Base-by-base conservation (phyloP, 1,140 invertebrate genomes). In the Camponotus vicinus region DNA sequence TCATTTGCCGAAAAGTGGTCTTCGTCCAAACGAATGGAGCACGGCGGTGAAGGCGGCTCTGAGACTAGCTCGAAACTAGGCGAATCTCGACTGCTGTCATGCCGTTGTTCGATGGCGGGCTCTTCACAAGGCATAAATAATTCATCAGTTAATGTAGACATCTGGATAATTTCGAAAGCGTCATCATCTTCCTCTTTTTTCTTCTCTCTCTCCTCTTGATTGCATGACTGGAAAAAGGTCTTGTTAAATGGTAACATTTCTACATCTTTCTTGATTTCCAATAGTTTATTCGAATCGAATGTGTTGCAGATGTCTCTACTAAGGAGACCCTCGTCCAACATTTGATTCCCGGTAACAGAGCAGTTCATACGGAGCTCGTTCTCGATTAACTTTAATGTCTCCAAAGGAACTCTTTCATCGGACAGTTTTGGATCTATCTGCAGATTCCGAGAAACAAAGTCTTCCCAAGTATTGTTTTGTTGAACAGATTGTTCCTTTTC, bases 31-130 rank as follows among this genome's bases (percentile, higher is more conserved):
- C 57, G 75, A 15, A 86, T 87, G 1, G 75, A 89, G 27, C 15
- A 34, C 3, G 75, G 42, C 11, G 88, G 77, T 8, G 89, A 89
- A 0, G 87, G 9, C 1, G 78, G 34, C 11, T 88, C 89, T 0
- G 89, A 86, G 3, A 91, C 18, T 5, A 89, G 34, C 11, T 91
- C 89, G 55, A 88, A 91, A n/a, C 88, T 91, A 6, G 83, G 86
- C n/a, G 88, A 88, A 27, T 91, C 88, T 1, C 79, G 69, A 52
- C 21, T 85, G 75, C 37, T 85, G 11, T 90, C 80, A 32, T 79
- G 52, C 11, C 73, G 64, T 57, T 55, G 49, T 1, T 71, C 57
- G 21, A 13, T 15, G 9, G 11, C 6, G 15, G n/a, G 9, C 6
- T 42, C 45, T 6, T 67, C 27, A 13, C 5, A 9, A n/a, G n/a